A percentile compares a stretch with the other conserved stretches of the same genome.
Conservation (phyloP, 2,113 vertebrate species). For the Crotalus viridis region DNA sequence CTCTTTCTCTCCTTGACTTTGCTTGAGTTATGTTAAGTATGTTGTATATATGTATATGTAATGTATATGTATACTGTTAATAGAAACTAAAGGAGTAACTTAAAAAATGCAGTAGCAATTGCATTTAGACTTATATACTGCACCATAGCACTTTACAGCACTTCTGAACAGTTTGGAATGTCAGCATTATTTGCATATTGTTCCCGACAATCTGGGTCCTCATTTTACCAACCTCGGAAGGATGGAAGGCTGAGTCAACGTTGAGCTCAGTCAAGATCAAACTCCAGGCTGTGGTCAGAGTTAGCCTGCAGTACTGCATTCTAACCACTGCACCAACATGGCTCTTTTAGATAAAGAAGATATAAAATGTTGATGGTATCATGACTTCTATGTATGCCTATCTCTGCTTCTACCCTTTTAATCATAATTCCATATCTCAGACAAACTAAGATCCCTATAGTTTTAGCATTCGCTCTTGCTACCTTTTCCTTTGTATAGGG, state of each 20-base stretch:
- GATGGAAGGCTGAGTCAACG: background rate
- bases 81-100: background rate
- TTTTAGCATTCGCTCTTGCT: background rate
- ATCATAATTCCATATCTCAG: background rate
- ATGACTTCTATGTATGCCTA: background rate
- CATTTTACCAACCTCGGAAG: background rate
- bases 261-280: background rate
- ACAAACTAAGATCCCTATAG: background rate
- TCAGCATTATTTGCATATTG: too few relatives aligned
- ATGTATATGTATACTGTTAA: background rate
- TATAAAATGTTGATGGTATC: background rate
- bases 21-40: too few relatives aligned
- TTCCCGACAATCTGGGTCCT: background rate
- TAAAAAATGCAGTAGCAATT: too few relatives aligned
- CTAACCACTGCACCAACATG: background rate
- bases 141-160: too few relatives aligned
- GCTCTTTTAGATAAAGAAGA: too few relatives aligned
- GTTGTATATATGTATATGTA: too few relatives aligned
- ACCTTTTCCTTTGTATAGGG: background rate
- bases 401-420: background rate
- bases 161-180: too few relatives aligned
- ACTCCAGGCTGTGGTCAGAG: background rate
- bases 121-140: too few relatives aligned
- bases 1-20: too few relatives aligned
- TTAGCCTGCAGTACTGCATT: background rate